A percentile compares a stretch with the other conserved stretches of the same genome.
phyloP scores from a whole-genome alignment of 2,113 vertebrate genomes.

The Gavia stellata region DNA sequence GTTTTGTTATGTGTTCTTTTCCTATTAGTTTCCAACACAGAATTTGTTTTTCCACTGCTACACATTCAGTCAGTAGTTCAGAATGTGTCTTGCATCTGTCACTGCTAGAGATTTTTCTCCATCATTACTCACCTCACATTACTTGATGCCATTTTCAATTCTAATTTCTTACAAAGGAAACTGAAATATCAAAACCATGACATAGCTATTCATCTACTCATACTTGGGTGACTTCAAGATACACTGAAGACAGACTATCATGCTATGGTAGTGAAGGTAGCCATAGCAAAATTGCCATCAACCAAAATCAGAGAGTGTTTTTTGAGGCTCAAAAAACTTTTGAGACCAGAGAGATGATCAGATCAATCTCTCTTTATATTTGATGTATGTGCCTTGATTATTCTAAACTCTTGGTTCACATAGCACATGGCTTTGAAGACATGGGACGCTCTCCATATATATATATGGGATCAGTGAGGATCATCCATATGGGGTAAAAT shows the following conservation, averaged over 20 bases:
- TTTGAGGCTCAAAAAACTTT: background rate
- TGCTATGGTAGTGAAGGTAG: background rate
- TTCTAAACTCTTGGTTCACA: background rate
- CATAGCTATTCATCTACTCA: background rate
- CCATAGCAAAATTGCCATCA: background rate
- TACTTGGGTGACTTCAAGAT: background rate
- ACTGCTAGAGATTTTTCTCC: background rate
- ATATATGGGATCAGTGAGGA: background rate
- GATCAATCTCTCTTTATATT: background rate
- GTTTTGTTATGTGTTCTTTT: background rate
- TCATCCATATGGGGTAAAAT: background rate
- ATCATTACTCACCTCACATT: background rate
- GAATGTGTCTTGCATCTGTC: background rate
- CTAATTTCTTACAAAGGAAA: background rate
- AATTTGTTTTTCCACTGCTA: background rate
- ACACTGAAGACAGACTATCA: background rate
- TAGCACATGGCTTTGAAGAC: background rate
- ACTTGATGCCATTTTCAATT: background rate
- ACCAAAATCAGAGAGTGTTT: background rate
- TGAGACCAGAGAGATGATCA: background rate
- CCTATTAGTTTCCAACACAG: background rate
- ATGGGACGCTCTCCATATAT: no score
- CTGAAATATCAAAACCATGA: background rate
- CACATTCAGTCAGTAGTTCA: background rate
- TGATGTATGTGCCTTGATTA: background rate